These are phyloP conservation scores for Ia io DNA, from an alignment of 2,113 vertebrate species.

Conservation along the genomic window DNA sequence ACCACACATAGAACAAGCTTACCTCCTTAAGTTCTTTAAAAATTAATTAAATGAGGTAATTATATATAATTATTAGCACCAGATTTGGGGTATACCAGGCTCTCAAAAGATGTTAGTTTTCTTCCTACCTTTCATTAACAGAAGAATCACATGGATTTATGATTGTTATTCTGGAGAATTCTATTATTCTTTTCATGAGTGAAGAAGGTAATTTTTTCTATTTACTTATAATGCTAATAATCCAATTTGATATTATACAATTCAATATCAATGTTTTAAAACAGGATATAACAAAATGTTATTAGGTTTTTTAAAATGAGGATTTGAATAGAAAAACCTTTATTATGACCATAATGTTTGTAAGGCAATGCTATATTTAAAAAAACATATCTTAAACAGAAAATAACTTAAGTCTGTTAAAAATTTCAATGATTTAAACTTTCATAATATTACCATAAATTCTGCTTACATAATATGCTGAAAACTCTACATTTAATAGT, in stretches of 20 bases:
- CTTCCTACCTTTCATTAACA: not conserved
- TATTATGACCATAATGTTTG: not conserved
- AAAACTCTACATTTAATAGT: not conserved
- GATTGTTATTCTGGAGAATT: not conserved
- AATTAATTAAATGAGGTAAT: not conserved
- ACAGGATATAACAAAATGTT: not conserved
- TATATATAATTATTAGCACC: not conserved
- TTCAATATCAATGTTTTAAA: not conserved
- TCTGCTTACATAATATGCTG: not conserved
- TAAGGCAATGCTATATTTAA: not conserved
- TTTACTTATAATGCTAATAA: not conserved
- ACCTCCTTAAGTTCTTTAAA: not conserved
- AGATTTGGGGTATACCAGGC: not conserved
- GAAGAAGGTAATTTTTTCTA: not conserved
- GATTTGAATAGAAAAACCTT: not conserved
- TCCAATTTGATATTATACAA: not conserved
- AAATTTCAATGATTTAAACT: constrained; percentile 17
- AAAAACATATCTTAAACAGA: not conserved
- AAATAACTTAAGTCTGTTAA: not conserved
- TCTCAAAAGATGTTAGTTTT: constrained; percentile 3
- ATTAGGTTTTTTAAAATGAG: not conserved
- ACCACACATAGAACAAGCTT: not conserved
- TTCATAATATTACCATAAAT: not conserved
- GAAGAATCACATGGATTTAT: not conserved
- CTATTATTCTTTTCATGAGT: not conserved